Percentiles rank a stretch among this genome's conserved stretches.
phyloP scores from a whole-genome alignment of 2,888 invertebrate species.

The Chydorus sphaericus region DNA sequence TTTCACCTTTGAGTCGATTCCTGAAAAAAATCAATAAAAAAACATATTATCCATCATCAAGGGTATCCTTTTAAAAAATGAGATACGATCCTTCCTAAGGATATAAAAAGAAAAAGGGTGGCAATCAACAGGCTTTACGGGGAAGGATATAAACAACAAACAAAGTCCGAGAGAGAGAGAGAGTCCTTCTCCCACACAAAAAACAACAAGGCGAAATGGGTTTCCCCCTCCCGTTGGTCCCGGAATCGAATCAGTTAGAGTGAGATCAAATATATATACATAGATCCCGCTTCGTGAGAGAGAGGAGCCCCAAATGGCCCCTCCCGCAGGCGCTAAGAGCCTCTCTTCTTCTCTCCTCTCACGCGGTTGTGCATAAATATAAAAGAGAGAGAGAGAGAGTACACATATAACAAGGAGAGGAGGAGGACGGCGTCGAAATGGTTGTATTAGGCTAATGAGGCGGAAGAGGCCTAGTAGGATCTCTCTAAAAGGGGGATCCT shows the following conservation, averaged over 20 bases:
- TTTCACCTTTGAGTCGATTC: slow-evolving; percentile 50
- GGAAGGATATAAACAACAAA: not conserved
- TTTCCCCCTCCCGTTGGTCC: not conserved
- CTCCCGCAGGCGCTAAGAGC: not conserved
- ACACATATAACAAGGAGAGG: slow-evolving; percentile 10
- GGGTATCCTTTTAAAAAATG: not conserved
- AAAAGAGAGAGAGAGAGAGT: not conserved
- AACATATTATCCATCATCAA: too few species aligned
- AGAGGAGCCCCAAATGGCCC: not conserved
- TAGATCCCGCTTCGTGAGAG: not conserved
- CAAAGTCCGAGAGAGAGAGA: slow-evolving; percentile 4
- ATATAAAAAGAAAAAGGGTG: not conserved
- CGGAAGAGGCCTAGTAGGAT: not conserved
- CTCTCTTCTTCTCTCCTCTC: not conserved
- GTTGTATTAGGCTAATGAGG: slow-evolving; percentile 13
- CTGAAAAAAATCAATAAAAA: slow-evolving; percentile 8
- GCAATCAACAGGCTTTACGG: too few species aligned
- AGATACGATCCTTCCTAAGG: not conserved
- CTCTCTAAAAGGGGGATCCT: not conserved
- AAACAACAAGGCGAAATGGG: slow-evolving; percentile 1
- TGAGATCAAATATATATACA: not conserved
- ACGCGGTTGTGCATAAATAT: not conserved
- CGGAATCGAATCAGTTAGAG: not conserved
- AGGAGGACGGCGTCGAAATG: slow-evolving; percentile 5
- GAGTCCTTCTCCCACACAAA: not conserved